Evolutionary conservation across 2,113 vertebrate genomes (phyloP).

Genomic region (Petrocephalus zakoni): DNA sequence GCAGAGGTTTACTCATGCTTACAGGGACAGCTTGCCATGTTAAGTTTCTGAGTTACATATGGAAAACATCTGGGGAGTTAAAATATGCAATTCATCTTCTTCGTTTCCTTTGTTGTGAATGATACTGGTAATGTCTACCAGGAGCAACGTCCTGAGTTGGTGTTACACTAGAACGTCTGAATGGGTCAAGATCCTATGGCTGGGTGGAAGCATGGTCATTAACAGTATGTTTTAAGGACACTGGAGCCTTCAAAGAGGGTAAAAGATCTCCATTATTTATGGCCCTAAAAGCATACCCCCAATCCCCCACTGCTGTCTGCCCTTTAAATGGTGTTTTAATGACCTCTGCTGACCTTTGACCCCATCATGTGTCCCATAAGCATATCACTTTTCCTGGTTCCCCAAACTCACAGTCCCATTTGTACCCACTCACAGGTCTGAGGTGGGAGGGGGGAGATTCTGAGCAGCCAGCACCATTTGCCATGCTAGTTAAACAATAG

Average conservation of each 20-base stretch:
- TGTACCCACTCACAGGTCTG: not conserved
- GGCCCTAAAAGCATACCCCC: not conserved
- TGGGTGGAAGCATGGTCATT: not conserved
- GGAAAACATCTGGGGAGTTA: not conserved
- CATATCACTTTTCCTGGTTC: not conserved
- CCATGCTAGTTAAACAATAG: not conserved
- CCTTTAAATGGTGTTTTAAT: slow-evolving; percentile 4
- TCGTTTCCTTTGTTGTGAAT: not conserved
- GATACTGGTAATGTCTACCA: not conserved
- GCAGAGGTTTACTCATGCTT: not conserved
- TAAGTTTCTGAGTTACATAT: not conserved
- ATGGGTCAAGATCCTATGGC: not conserved
- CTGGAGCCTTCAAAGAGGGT: not conserved
- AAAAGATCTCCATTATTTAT: not conserved
- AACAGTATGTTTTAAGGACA: not conserved
- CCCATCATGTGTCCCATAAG: not conserved
- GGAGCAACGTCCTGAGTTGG: not conserved
- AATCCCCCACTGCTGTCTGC: not conserved
- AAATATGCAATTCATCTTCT: not conserved
- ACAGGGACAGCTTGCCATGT: not conserved
- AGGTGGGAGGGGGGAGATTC: not conserved
- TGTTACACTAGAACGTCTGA: not conserved
- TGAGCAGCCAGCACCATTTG: not conserved
- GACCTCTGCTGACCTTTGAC: slow-evolving; percentile 7
- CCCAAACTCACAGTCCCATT: not conserved